Conservation (phyloP, 2,888 invertebrate species). For the Brachynemurus nebulosus region DNA sequence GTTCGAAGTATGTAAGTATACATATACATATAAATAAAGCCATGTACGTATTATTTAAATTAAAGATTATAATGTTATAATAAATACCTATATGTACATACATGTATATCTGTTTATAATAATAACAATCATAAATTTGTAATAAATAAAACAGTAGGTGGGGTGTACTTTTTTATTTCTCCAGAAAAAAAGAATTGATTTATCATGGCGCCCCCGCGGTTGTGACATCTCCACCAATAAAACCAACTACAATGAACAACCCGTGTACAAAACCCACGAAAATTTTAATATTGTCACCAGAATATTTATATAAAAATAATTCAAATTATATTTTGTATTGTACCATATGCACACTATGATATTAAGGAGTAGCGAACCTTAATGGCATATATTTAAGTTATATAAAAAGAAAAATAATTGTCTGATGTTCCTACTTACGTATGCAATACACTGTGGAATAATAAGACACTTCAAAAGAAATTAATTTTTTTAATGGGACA, state of each 20-base stretch:
- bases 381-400: no score
- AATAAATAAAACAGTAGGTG: slow-evolving; percentile 30
- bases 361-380: no score
- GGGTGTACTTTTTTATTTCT: slow-evolving; percentile 1
- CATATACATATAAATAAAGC: not conserved
- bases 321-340: slow-evolving; percentile 28
- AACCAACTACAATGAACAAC: no score
- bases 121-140: slow-evolving; percentile 28
- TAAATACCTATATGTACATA: not conserved
- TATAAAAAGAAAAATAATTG: no score
- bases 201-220: slow-evolving; percentile 30
- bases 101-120: not conserved
- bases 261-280: slow-evolving; percentile 22
- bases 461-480: no score
- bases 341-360: no score
- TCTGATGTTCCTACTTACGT: no score
- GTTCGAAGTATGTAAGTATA: not conserved
- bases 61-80: not conserved
- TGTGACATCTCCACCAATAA: slow-evolving; percentile 31
- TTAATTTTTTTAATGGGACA: no score
- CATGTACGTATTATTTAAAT: not conserved
- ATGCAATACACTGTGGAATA: no score
- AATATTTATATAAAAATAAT: slow-evolving; percentile 29
- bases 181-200: slow-evolving; percentile 29
- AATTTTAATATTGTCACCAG: slow-evolving; percentile 36